Conservation (phyloP, 2,888 invertebrate genomes). For the Epinotia ramella region DNA sequence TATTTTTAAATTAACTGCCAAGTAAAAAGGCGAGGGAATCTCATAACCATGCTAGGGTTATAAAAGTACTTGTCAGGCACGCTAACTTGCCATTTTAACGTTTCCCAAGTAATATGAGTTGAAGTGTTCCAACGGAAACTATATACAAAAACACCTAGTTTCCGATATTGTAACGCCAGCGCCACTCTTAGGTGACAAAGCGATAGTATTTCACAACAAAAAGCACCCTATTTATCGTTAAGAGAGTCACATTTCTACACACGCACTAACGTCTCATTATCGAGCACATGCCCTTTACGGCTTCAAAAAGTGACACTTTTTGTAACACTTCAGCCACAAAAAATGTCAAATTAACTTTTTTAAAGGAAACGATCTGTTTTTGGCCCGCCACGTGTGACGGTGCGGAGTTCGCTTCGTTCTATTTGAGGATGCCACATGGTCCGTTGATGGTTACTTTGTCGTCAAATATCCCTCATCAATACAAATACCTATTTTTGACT, state of each 20-base stretch:
- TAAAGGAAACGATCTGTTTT: conserved; percentile 85
- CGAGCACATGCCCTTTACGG: conserved; percentile 77
- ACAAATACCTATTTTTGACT: conserved; percentile 75
- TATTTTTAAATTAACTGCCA: conserved; percentile 25
- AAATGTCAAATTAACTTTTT: conserved; percentile 84
- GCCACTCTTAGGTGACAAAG: conserved; percentile 28
- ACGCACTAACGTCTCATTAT: conserved; percentile 74
- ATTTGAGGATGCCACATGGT: conserved; percentile 79
- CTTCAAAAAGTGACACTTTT: conserved; percentile 78
- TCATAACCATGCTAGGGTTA: neutral
- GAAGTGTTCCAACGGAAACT: conserved; percentile 1
- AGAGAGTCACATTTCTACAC: conserved; percentile 78
- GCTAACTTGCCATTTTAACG: neutral
- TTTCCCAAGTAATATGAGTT: conserved; percentile 2
- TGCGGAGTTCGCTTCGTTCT: conserved; percentile 68
- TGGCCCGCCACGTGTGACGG: conserved; percentile 81
- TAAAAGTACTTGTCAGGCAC: neutral
- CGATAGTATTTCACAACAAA: conserved; percentile 50
- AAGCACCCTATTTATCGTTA: conserved; percentile 66
- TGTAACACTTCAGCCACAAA: conserved; percentile 70
- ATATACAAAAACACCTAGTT: conserved; percentile 7
- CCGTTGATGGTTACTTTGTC: conserved; percentile 80
- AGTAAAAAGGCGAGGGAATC: conserved; percentile 15
- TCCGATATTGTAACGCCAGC: conserved; percentile 40
- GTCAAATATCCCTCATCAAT: conserved; percentile 79